Conservation (phyloP, 2,888 invertebrate species). For the Drosophila cognata region DNA sequence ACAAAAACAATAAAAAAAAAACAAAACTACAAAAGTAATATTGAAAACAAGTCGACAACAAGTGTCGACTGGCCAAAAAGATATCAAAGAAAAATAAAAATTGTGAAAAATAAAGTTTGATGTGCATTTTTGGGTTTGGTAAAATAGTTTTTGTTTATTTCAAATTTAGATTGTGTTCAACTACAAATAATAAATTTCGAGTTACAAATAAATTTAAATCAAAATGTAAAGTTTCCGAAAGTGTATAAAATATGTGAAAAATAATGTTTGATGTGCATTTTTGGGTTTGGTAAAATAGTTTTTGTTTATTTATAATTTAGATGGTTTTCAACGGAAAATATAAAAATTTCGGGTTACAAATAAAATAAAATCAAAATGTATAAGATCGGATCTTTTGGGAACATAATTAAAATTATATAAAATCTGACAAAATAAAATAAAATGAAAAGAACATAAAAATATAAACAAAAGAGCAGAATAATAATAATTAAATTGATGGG, state of each 20-base stretch:
- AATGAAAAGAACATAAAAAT: conserved; percentile 37
- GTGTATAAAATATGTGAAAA: conserved; percentile 35
- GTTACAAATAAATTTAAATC: conserved; percentile 47
- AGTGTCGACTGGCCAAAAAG: conserved; percentile 15
- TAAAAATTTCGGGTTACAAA: conserved; percentile 39
- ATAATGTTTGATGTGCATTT: conserved; percentile 27
- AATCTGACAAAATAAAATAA: conserved; percentile 24
- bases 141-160: conserved; percentile 58
- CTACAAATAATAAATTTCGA: conserved; percentile 38
- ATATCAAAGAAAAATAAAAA: conserved; percentile 18
- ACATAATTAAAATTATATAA: conserved; percentile 29
- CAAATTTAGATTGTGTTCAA: conserved; percentile 55
- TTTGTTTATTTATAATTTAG: conserved; percentile 70
- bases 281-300: conserved; percentile 4
- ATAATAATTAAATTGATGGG: conserved; percentile 31
- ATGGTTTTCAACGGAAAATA: conserved; percentile 45
- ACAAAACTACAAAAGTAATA: conserved; percentile 28
- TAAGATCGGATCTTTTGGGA: conserved; percentile 18
- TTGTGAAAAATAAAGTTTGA: conserved; percentile 29
- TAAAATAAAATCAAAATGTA: conserved; percentile 37
- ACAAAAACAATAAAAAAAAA: conserved; percentile 26
- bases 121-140: conserved; percentile 1
- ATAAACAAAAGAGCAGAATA: conserved; percentile 41
- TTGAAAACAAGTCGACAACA: conserved; percentile 8
- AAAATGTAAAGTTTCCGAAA: conserved; percentile 30